Conservation (phyloP, 2,888 invertebrate species). For the Calliphora vomitoria region DNA sequence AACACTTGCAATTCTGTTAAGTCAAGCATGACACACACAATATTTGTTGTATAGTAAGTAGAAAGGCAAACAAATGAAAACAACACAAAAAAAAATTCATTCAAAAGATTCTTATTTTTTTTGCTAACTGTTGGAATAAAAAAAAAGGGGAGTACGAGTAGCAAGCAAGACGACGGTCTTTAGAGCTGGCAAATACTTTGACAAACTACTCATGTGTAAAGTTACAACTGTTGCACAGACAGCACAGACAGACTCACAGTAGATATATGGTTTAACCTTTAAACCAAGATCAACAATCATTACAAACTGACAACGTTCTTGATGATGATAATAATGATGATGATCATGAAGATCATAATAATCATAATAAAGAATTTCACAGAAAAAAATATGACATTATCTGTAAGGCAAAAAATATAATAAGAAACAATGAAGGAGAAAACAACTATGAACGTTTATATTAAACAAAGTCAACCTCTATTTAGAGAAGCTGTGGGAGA, state of each 20-base stretch:
- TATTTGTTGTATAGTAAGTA: not conserved
- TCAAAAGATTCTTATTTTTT: slow-evolving; percentile 9
- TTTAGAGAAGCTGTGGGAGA: slow-evolving; percentile 71
- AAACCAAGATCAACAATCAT: slow-evolving; percentile 52
- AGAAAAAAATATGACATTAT: slow-evolving; percentile 40
- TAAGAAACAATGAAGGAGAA: slow-evolving; percentile 27
- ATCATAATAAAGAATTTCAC: slow-evolving; percentile 17
- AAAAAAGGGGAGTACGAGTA: slow-evolving; percentile 19
- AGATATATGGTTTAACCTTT: slow-evolving; percentile 62
- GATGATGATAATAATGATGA: slow-evolving; percentile 23
- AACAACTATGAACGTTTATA: slow-evolving; percentile 41
- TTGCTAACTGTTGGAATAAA: not conserved
- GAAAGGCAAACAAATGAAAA: not conserved
- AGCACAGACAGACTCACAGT: not conserved
- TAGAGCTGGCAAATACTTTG: slow-evolving; percentile 15
- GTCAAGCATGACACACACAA: slow-evolving; percentile 38
- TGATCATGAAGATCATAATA: slow-evolving; percentile 9
- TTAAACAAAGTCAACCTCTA: slow-evolving; percentile 21
- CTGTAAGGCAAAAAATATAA: not conserved
- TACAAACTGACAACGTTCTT: not conserved
- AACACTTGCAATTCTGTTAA: slow-evolving; percentile 41
- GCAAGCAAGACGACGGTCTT: not conserved
- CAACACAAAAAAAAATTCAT: slow-evolving; percentile 9
- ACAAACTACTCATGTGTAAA: slow-evolving; percentile 49
- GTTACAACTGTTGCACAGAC: not conserved